Conservation (phyloP, 37 sponge, comb jelly and placozoan genomes). For the Spongia lamella region DNA sequence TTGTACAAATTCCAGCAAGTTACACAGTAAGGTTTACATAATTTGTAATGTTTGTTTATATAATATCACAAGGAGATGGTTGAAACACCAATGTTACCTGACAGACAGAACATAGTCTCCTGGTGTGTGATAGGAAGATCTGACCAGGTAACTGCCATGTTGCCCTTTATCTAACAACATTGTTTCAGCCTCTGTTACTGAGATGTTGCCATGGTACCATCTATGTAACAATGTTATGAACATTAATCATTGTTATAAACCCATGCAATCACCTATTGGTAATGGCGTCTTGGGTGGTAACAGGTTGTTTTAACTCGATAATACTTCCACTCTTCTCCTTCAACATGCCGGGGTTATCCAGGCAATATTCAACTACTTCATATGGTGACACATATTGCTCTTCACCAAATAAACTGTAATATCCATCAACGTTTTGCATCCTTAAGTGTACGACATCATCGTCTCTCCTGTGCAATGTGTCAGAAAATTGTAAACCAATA, state of each 20-base stretch:
- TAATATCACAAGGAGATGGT: background rate
- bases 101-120: constrained; percentile 69
- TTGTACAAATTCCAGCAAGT: background rate
- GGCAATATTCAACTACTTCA: constrained; percentile 4
- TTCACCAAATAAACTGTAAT: constrained; percentile 2
- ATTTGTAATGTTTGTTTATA: background rate
- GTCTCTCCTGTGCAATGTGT: background rate
- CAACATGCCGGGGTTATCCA: constrained; percentile 1
- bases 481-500: background rate
- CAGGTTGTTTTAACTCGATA: constrained; percentile 4
- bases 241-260: no score
- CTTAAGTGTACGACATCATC: background rate
- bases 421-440: background rate
- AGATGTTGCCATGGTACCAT: constrained; percentile 2
- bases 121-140: constrained; percentile 50
- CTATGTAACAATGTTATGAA: background rate
- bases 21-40: background rate
- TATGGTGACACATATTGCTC: background rate
- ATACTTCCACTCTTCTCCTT: constrained; percentile 2
- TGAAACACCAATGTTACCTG: constrained; percentile 19
- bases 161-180: constrained; percentile 49
- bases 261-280: constrained; percentile 39
- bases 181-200: constrained; percentile 55
- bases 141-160: constrained; percentile 64
- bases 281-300: background rate